A percentile compares a stretch with the other conserved stretches of the same genome.
phyloP scores from a whole-genome alignment of 2,797 vertebrate species.

The Enteromius anoplus region DNA sequence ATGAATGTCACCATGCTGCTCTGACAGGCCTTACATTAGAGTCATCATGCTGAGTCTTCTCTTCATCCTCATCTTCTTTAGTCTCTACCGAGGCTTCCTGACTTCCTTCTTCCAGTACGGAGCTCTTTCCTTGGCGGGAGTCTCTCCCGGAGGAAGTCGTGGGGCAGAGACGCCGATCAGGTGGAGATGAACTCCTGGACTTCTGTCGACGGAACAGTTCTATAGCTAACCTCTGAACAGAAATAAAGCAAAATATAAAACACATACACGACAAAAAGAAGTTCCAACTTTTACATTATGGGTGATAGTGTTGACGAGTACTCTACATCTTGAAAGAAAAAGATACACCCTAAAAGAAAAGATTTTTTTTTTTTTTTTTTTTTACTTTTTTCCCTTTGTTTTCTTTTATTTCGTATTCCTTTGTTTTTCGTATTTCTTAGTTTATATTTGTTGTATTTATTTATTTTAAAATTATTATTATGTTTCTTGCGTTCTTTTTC shows the following conservation, averaged over 20 bases:
- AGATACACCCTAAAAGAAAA: too few relatives aligned
- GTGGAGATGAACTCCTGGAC: slow-evolving; percentile 89
- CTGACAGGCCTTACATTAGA: slow-evolving; percentile 83
- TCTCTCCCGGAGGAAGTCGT: slow-evolving; percentile 82
- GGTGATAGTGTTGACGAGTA: too few relatives aligned
- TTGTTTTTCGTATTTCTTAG: too few relatives aligned
- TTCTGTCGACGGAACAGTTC: slow-evolving; percentile 93
- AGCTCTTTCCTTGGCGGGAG: slow-evolving; percentile 78
- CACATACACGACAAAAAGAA: not conserved
- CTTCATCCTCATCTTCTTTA: slow-evolving; percentile 83
- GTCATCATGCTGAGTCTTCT: slow-evolving; percentile 89
- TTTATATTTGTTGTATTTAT: too few relatives aligned
- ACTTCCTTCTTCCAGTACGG: slow-evolving; percentile 76
- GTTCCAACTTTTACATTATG: too few relatives aligned
- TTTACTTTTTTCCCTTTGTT: too few relatives aligned
- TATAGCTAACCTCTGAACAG: slow-evolving; percentile 89
- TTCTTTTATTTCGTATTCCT: too few relatives aligned
- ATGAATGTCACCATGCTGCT: not conserved
- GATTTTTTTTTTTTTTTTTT: too few relatives aligned
- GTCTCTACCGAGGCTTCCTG: slow-evolving; percentile 70
- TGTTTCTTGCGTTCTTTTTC: too few relatives aligned
- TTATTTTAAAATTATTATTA: too few relatives aligned
- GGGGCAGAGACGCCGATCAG: slow-evolving; percentile 85
- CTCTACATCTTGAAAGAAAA: too few relatives aligned
- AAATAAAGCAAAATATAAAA: not conserved